Conservation (phyloP, 2,113 vertebrate genomes). For the Pogonocichla stellata region DNA sequence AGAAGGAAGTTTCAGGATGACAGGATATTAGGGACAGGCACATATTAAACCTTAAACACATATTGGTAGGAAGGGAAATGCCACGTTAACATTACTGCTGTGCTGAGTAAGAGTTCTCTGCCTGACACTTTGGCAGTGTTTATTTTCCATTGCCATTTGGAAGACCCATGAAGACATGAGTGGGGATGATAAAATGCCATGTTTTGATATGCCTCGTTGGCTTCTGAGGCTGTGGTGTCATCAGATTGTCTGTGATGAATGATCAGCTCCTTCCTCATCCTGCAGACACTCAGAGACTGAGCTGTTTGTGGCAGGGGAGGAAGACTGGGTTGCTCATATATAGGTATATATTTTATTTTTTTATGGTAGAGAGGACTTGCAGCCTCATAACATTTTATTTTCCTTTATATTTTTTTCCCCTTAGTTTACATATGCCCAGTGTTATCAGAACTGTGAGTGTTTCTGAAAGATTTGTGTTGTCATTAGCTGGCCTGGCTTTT, state of each 20-base stretch:
- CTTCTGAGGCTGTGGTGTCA: background rate
- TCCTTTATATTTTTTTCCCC: background rate
- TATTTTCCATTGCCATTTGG: background rate
- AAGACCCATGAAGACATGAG: background rate
- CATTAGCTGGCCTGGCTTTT: background rate
- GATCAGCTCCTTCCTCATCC: background rate
- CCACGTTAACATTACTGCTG: background rate
- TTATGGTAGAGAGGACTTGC: background rate
- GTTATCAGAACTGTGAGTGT: background rate
- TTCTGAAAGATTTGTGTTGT: background rate
- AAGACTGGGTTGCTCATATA: background rate
- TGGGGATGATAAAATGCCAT: background rate
- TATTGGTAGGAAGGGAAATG: background rate
- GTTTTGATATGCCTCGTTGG: background rate
- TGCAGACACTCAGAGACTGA: background rate
- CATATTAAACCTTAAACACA: background rate
- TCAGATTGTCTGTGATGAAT: background rate
- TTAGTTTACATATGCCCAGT: background rate
- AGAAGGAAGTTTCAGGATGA: background rate
- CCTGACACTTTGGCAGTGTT: background rate
- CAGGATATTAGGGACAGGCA: background rate
- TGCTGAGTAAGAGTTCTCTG: background rate
- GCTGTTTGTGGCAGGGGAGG: background rate
- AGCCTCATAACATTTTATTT: background rate
- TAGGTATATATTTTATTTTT: background rate